phyloP scores from a whole-genome alignment of 2,113 vertebrate species.

The Raja brachyura region DNA sequence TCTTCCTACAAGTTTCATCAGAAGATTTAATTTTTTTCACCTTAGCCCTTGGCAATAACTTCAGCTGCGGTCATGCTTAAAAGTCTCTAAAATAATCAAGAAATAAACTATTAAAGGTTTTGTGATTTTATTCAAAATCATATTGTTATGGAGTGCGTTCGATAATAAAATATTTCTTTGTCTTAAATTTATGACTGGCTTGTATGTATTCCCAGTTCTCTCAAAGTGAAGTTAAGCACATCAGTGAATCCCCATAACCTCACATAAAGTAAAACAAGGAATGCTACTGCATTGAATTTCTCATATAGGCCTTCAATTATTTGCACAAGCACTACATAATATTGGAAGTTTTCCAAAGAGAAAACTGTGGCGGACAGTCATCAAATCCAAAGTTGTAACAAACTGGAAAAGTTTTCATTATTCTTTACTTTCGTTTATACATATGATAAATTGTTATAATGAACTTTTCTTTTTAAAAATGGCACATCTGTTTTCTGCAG shows the following conservation, averaged over 20 bases:
- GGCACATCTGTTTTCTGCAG: background rate
- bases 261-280: constrained; percentile 29
- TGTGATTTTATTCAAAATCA: background rate
- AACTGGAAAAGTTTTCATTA: constrained; percentile 7
- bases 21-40: background rate
- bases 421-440: background rate
- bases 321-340: constrained; percentile 24
- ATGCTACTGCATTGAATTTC: constrained; percentile 20
- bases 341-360: background rate
- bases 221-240: background rate
- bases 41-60: background rate
- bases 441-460: background rate
- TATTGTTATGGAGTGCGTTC: background rate
- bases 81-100: background rate
- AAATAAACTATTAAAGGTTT: background rate
- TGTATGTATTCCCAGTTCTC: background rate
- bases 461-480: background rate
- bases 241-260: background rate
- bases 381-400: background rate
- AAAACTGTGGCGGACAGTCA: background rate
- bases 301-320: constrained; percentile 9
- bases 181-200: background rate
- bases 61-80: background rate
- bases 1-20: background rate
- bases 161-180: background rate